Evolutionary conservation across 2,113 vertebrate species (phyloP).

Genomic region (Podarcis cretensis): DNA sequence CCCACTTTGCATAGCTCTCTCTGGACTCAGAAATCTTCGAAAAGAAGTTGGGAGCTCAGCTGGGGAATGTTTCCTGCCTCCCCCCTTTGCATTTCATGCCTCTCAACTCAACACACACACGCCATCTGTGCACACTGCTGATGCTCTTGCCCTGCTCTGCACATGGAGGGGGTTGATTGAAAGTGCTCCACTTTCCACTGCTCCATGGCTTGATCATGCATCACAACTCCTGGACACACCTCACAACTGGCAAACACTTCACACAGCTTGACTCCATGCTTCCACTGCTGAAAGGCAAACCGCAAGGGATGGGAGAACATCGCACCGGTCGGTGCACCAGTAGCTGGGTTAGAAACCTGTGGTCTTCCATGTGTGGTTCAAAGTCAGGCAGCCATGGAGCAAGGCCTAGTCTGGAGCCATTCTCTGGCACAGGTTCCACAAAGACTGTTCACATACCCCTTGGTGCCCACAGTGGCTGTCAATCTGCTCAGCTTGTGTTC

Average conservation of each 20-base stretch:
- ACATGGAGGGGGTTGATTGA: not conserved
- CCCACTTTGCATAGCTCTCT: not conserved
- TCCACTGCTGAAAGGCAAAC: not conserved
- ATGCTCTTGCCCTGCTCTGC: not conserved
- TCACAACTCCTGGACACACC: not conserved
- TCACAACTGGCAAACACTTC: rapidly evolving
- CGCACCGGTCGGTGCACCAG: not conserved
- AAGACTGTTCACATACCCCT: not conserved
- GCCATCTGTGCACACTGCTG: not conserved
- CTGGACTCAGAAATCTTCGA: too few relatives aligned
- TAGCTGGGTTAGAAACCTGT: not conserved
- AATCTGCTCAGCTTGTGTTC: not conserved
- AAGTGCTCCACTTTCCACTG: not conserved
- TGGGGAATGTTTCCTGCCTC: not conserved
- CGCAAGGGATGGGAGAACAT: not conserved
- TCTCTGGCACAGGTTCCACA: too few relatives aligned
- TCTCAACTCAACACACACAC: not conserved
- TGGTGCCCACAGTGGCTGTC: not conserved
- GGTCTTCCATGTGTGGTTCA: not conserved
- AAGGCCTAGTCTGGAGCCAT: not conserved
- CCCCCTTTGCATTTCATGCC: not conserved
- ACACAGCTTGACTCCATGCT: not conserved
- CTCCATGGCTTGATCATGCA: not conserved
- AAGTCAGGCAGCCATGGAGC: not conserved
- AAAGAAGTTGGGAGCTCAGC: not conserved